Percentiles rank a stretch among this genome's conserved stretches.
phyloP scores from a whole-genome alignment of 2,797 vertebrate genomes.

The Pagetopsis macropterus region DNA sequence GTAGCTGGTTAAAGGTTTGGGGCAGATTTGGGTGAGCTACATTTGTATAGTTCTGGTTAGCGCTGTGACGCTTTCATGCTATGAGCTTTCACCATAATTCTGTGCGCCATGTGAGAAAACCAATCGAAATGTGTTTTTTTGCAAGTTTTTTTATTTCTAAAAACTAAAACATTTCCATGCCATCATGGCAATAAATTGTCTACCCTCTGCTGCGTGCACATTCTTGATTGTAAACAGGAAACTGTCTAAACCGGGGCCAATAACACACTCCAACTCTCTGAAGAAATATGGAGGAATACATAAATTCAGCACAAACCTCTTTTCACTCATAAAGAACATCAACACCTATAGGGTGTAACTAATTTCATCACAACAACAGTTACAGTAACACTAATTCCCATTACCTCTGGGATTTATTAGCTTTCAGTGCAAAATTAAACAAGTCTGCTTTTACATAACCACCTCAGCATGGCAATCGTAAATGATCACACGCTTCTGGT shows the following conservation, averaged over 20 bases:
- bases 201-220: not conserved
- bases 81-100: no score
- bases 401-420: constrained; percentile 73
- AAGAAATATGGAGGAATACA: constrained; percentile 24
- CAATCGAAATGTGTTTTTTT: not conserved
- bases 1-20: no score
- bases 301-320: constrained; percentile 23
- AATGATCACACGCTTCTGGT: constrained; percentile 71
- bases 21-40: not conserved
- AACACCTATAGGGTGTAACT: constrained; percentile 32
- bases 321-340: constrained; percentile 33
- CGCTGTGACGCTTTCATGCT: not conserved
- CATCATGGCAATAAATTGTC: not conserved
- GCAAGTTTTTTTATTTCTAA: not conserved
- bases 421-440: constrained; percentile 76
- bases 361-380: constrained; percentile 38
- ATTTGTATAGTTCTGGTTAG: not conserved
- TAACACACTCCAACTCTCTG: constrained; percentile 15
- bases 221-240: constrained; percentile 19
- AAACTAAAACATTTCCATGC: not conserved
- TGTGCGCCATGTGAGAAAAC: not conserved
- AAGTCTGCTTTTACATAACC: constrained; percentile 72
- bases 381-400: constrained; percentile 46
- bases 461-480: constrained; percentile 70
- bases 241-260: constrained; percentile 17